phyloP scores from a whole-genome alignment of 2,797 vertebrate genomes.

The Otolemur crassicaudatus region DNA sequence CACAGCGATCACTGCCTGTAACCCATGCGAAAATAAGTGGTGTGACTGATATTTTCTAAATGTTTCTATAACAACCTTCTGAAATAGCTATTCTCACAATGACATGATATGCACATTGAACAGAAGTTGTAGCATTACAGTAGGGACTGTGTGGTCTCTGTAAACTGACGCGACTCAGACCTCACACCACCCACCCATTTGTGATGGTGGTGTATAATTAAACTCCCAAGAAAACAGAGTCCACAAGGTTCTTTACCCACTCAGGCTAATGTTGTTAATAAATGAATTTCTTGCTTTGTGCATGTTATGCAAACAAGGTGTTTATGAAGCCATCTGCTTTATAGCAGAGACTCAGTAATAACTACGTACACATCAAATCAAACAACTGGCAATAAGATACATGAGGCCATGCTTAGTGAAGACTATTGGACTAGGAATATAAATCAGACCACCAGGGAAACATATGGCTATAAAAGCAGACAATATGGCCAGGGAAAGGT shows the following conservation, averaged over 20 bases:
- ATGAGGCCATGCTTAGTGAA: neutral
- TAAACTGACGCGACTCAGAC: neutral
- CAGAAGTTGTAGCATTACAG: neutral
- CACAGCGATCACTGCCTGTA: neutral
- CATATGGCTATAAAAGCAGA: neutral
- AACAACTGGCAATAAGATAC: neutral
- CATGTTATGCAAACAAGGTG: slow-evolving; percentile 9
- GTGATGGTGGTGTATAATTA: neutral
- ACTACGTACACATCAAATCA: slow-evolving; percentile 32
- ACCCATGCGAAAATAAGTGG: neutral
- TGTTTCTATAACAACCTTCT: neutral
- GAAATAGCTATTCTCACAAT: neutral
- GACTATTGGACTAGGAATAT: neutral
- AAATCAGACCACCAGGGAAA: neutral
- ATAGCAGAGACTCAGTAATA: neutral
- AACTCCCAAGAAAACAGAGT: neutral
- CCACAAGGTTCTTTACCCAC: neutral
- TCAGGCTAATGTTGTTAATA: neutral
- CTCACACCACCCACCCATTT: neutral
- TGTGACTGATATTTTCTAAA: neutral
- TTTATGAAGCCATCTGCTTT: slow-evolving; percentile 40
- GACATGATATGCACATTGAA: neutral
- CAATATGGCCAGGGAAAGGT: neutral
- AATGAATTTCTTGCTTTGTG: neutral
- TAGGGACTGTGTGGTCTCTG: neutral